Evolutionary conservation across 2,888 invertebrate genomes (phyloP), one percentile per base, ranked within the genome.

Genomic region (Smittia aterrima): DNA sequence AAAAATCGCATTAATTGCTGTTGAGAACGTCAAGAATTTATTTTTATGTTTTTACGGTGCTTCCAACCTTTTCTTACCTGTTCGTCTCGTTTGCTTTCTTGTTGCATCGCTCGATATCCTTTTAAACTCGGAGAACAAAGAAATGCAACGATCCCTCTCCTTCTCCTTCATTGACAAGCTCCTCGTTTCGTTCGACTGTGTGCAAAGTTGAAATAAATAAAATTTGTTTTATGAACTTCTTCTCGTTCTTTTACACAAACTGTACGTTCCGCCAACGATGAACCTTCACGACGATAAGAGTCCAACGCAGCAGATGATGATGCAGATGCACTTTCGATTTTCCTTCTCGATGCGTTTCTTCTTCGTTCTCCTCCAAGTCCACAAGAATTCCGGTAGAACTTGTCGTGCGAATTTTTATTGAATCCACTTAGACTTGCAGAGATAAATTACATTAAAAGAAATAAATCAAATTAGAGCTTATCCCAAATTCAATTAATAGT

Each of bases 171-270:
- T 47, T 16, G 16, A n/a, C 47, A 2, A n/a, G 3, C 11, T 47
- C 47, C 4, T 38, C 38, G 38, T n/a, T n/a, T 47, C 47, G 4
- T 16, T 47, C 47, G 47, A 2, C 16, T 47, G 47, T 47, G 47
- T 47, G 47, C n/a, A 47, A 47, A 47, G 47, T 47, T 47, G 47
- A n/a, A 47, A 47, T 47, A 32, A n/a, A n/a, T n/a, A n/a, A n/a
- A n/a, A n/a, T n/a, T 38, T 38, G 11, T n/a, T 47, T 47, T 47
- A 47, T 47, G 47, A 47, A 47, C 47, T 47, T 47, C 47, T 47
- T n/a, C 47, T 47, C 38, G 38, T 38, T 38, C 38, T 47, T n/a
- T 47, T 47, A 47, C 7, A 2, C n/a, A 6, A n/a, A 47, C 47
- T 47, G 47, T 47, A 47, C 47, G 2, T n/a, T 6, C 3, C 32